These are phyloP conservation scores for Avahi laniger DNA, from an alignment of 2,797 vertebrate species.

Conservation along the genomic window DNA sequence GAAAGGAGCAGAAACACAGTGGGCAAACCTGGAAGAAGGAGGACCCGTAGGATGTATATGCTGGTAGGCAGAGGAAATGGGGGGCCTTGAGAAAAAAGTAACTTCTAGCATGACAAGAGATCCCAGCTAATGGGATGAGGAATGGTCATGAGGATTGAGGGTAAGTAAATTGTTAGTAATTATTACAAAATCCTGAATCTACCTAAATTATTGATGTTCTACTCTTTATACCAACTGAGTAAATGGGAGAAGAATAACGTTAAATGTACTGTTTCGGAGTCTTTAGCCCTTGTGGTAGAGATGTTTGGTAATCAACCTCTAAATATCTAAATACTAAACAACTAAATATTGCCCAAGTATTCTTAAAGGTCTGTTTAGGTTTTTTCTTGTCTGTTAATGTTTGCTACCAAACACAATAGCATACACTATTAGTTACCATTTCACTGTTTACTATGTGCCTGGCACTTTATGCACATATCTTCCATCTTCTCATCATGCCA, in stretches of 20 bases:
- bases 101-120: background rate
- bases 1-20: background rate
- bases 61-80: background rate
- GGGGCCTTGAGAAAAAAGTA: slow-evolving; percentile 1
- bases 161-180: slow-evolving; percentile 41
- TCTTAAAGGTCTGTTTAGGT: background rate
- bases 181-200: slow-evolving; percentile 22
- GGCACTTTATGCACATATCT: background rate
- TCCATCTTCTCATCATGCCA: background rate
- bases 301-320: background rate
- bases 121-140: background rate
- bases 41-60: background rate
- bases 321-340: background rate
- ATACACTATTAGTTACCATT: background rate
- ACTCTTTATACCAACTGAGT: background rate
- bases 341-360: background rate
- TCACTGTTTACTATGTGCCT: background rate
- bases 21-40: background rate
- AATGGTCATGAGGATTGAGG: background rate
- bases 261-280: slow-evolving; percentile 18
- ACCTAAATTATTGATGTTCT: background rate
- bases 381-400: background rate
- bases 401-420: slow-evolving; percentile 26
- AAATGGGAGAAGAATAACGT: background rate
- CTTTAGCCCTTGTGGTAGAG: background rate